Base-by-base conservation (phyloP, 92 coral and sea anemone species). In the Paragorgia papillata region DNA sequence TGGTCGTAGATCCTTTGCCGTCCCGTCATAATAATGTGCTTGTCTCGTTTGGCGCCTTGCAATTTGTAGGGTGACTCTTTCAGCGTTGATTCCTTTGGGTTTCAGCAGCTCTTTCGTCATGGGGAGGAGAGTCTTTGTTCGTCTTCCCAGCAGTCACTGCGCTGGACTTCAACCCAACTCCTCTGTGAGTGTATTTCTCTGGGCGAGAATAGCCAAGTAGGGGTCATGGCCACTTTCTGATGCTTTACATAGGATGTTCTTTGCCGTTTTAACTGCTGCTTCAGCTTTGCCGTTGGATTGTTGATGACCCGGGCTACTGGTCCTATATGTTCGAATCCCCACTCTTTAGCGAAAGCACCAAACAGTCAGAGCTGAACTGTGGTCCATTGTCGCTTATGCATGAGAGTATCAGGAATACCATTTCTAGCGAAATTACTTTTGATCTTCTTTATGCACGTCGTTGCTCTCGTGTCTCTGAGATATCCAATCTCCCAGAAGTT, bases 231-330 rank as follows among this genome's bases (percentile, higher is more conserved):
- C 76, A 24, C 13, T 49, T 29, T 44, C 58, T 8, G 55, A 26
- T 2, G 76, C 76, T 49, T 69, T 69, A 7, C 33, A 61, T 13
- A 48, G 19, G 31, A 66, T n/a, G 28, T 62, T 62, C 69, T 7
- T 62, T 62, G 69, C 69, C 9, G 44, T 40, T 32, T 62, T 62
- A 9, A 62, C 69, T 1, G 69, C 69, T 57, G 62, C 62, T 14
- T 57, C 62, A 2, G 62, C 22, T 57, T 57, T 57, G 62, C 62
- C 62, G 21, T 62, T 62, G 35, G 48, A 14, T 32, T 62, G 69
- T 37, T 66, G 73, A 27, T 66, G 73, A 6, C 73, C 73, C 9
- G 75, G 75, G 75, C 75, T 68, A 48, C 75, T 68, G 20, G 66
- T 60, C 20, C 62, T n/a, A n/a, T 25, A 24, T 57, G 62, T 57